These are phyloP conservation scores for Cyprinodon brontotheroides DNA, from an alignment of 2,113 vertebrate genomes.

Conservation along the genomic window DNA sequence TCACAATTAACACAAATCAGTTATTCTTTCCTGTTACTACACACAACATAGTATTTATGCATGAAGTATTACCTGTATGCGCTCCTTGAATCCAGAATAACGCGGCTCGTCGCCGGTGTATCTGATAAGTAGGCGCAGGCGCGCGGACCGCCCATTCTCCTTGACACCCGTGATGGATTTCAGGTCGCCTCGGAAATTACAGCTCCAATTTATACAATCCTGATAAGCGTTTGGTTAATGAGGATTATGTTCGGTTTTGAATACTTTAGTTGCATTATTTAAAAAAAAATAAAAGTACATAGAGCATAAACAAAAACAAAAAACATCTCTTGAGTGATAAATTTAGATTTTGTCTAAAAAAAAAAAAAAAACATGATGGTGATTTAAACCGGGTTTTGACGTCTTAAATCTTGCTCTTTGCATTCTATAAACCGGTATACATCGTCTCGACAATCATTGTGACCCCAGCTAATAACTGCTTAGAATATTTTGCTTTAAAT, in stretches of 20 bases:
- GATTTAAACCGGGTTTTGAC: neutral
- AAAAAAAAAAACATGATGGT: neutral
- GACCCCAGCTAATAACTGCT: neutral
- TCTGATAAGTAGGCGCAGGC: neutral
- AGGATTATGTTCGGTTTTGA: neutral
- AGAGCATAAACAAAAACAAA: neutral
- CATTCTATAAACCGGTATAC: neutral
- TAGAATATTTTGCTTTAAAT: neutral
- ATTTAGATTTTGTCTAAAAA: neutral
- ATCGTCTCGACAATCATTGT: neutral
- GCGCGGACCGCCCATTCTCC: constrained; percentile 47
- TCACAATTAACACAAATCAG: neutral
- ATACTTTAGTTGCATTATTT: neutral
- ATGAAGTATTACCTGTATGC: constrained; percentile 12
- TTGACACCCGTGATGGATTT: constrained; percentile 45
- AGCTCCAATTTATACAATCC: neutral
- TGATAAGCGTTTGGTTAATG: too few relatives aligned
- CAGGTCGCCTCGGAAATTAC: constrained; percentile 13
- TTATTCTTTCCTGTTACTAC: accelerated
- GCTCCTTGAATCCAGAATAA: too few relatives aligned
- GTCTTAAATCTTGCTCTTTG: neutral
- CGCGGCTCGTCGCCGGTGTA: accelerated
- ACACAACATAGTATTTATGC: neutral
- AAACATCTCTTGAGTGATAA: neutral
- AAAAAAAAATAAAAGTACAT: neutral